Conservation (phyloP, 2,113 vertebrate genomes). For the Globicephala melas region DNA sequence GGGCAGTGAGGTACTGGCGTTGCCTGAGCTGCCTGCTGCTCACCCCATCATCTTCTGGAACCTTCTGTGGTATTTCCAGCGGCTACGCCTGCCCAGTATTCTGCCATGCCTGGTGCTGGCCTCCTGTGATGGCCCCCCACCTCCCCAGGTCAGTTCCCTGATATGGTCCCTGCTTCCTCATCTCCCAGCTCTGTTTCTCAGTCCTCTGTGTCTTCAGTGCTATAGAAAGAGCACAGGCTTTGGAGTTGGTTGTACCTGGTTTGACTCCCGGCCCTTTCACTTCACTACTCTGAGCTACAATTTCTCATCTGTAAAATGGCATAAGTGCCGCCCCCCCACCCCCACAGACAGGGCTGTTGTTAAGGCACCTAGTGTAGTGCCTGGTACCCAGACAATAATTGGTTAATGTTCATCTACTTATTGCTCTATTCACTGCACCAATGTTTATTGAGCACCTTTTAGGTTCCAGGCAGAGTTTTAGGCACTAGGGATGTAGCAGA, state of each 20-base stretch:
- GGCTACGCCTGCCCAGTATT: constrained; percentile 89
- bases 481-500: not conserved
- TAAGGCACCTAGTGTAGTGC: not conserved
- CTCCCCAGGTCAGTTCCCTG: not conserved
- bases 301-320: not conserved
- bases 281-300: not conserved
- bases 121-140: constrained; percentile 23
- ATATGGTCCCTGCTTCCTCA: not conserved
- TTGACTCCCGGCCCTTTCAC: not conserved
- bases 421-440: not conserved
- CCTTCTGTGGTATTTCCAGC: constrained; percentile 95
- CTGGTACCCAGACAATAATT: not conserved
- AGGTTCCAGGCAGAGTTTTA: not conserved
- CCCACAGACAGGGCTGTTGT: not conserved
- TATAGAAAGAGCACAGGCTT: not conserved
- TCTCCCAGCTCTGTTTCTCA: not conserved
- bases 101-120: constrained; percentile 88
- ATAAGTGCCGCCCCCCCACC: not conserved
- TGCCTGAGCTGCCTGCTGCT: constrained; percentile 88
- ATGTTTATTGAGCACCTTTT: not conserved
- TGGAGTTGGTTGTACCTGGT: no score
- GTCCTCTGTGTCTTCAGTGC: not conserved
- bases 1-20: constrained; percentile 89
- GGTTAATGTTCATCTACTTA: not conserved
- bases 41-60: constrained; percentile 98